These are phyloP conservation scores for Pantherophis vulpinus DNA, from an alignment of 2,797 vertebrate genomes.

Conservation along the genomic window DNA sequence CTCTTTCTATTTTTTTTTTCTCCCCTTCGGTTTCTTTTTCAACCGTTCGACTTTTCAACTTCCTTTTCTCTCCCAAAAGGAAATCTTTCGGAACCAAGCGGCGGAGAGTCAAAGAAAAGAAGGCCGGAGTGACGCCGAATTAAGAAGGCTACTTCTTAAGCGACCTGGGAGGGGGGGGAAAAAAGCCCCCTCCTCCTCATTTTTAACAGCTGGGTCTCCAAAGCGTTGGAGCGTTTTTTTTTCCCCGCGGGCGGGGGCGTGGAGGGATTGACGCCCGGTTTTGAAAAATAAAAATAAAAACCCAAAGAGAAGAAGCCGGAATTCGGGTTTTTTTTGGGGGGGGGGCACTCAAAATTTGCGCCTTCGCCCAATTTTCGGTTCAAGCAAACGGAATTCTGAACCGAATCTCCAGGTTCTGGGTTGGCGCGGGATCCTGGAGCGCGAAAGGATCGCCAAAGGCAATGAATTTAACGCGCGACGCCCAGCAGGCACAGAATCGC, in stretches of 20 bases:
- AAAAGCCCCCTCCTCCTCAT: too few species aligned
- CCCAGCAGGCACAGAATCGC: neutral
- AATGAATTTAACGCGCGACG: too few species aligned
- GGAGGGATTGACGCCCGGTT: neutral
- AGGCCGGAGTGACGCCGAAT: neutral
- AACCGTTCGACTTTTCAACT: neutral
- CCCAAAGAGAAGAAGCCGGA: too few species aligned
- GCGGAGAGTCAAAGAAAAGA: neutral
- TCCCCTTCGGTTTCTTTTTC: neutral
- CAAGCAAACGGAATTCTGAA: neutral
- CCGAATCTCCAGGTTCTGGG: neutral
- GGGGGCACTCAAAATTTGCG: neutral
- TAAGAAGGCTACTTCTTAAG: too few species aligned
- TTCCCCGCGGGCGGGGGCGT: too few species aligned
- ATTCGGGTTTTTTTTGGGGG: neutral
- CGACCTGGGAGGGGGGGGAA: fast-evolving
- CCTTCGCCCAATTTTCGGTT: neutral
- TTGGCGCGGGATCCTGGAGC: neutral
- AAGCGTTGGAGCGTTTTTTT: fast-evolving
- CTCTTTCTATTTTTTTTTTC: neutral
- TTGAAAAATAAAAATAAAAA: neutral
- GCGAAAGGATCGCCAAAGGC: neutral
- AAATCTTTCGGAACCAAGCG: neutral
- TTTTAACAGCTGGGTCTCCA: too few species aligned
- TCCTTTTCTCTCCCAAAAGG: too few species aligned